Conservation (phyloP, 1,140 invertebrate species). For the Hirudo medicinalis region DNA sequence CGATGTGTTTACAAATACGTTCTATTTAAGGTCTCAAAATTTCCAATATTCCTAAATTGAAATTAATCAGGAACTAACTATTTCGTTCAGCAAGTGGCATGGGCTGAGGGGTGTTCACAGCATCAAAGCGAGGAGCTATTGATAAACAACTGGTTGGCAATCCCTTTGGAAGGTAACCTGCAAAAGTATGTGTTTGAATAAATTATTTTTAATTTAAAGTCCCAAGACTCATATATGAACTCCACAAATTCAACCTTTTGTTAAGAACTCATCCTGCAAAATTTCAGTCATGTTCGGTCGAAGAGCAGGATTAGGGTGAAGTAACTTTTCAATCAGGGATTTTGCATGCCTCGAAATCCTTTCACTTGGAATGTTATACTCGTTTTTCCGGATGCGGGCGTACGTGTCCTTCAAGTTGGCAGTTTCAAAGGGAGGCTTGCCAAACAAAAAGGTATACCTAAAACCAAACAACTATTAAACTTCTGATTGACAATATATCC, state of each 20-base stretch:
- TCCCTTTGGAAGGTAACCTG: conserved; percentile 63
- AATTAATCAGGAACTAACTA: no score
- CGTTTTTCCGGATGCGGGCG: conserved; percentile 72
- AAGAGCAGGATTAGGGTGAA: conserved; percentile 65
- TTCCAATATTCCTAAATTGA: no score
- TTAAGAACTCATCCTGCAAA: conserved; percentile 59
- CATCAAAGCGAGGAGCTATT: conserved; percentile 64
- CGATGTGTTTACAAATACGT: no score
- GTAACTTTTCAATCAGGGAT: conserved; percentile 65
- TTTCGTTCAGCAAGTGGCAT: no score
- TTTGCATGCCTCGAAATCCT: conserved; percentile 53
- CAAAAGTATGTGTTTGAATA: conserved; percentile 17
- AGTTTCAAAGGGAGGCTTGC: conserved; percentile 90
- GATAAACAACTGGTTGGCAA: conserved; percentile 77
- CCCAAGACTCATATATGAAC: neutral
- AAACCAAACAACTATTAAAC: conserved; percentile 28
- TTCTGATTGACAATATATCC: no score
- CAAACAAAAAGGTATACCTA: conserved; percentile 74
- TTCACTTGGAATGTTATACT: conserved; percentile 66
- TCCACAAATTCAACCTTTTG: conserved; percentile 33
- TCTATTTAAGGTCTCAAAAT: no score
- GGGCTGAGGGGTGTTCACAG: no score
- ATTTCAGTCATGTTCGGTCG: conserved; percentile 65
- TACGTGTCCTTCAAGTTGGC: conserved; percentile 72
- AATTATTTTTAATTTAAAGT: neutral